Evolutionary conservation across 2,113 vertebrate genomes (phyloP).

Genomic region (Diadophis punctatus): DNA sequence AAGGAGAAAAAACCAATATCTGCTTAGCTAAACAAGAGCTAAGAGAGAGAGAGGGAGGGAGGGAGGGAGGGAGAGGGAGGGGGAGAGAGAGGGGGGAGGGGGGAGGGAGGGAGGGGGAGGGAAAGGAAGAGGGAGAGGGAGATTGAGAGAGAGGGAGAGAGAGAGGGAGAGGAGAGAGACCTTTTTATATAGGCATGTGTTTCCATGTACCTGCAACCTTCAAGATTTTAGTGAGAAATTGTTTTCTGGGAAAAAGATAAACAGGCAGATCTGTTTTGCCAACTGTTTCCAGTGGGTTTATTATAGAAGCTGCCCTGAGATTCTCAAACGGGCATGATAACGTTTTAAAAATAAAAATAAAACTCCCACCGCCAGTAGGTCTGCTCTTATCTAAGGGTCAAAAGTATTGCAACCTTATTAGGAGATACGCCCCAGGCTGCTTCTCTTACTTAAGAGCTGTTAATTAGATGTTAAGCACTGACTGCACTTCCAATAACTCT

Average conservation of each 20-base stretch:
- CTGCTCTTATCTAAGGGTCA: background rate
- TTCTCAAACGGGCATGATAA: no score
- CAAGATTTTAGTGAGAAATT: background rate
- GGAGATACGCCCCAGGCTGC: background rate
- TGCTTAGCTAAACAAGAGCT: background rate
- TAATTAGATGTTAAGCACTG: background rate
- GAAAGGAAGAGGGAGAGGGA: background rate
- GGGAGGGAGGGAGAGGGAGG: background rate
- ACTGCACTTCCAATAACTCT: background rate
- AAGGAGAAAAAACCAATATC: background rate
- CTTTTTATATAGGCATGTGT: background rate
- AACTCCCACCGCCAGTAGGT: background rate
- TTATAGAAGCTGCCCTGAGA: background rate
- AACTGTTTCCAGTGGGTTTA: background rate
- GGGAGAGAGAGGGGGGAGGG: background rate
- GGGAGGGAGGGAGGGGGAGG: background rate
- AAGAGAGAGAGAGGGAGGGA: background rate
- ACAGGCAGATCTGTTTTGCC: background rate
- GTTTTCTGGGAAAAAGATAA: background rate
- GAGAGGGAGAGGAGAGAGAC: background rate
- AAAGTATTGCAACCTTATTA: background rate
- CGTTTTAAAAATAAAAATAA: background rate
- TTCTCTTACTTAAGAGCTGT: background rate
- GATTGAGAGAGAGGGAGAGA: background rate
- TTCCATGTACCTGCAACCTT: constrained; percentile 27